Base-by-base conservation (phyloP, 2,888 invertebrate genomes). In the Hyalella azteca region DNA sequence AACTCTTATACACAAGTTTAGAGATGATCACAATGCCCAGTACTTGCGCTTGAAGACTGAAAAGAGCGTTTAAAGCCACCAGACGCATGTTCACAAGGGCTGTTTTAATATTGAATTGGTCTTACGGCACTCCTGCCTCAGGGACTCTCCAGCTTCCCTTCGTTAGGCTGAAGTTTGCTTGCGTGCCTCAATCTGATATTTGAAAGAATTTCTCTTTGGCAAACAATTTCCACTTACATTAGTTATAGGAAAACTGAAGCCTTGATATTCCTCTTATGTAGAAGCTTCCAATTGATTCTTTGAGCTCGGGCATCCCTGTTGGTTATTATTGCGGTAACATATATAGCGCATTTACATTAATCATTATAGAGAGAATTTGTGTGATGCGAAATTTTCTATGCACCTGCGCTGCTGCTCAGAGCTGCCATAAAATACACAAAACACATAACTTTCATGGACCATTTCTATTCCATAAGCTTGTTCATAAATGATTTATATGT, bases 181-280 rank as follows among this genome's bases (percentile, higher is more conserved):
- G 36, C 36, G 36, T 29, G 60, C 36, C 36, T 19, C 36, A 2
- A 9, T 60, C 36, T 36, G 22, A 36, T 19, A 19, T 19, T 36
- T n/a, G 36, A 36, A 36, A 36, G 60, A 36, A 60, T 60, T 60
- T 29, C 60, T 60, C 36, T 60, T 60, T 19, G 19, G 60, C 60
- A 60, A 60, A 60, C 32, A 60, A 60, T 60, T 60, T 60, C 60
- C 60, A 60, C 60, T 60, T 60, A 36, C 60, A 60, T 60, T 60
- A 60, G 60, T 60, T 60, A 60, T 60, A 36, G 60, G 60, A 60
- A 36, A 60, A 60, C 60, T 60, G 60, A 36, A 15, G 60, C 60
- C 60, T 60, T 60, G 60, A 60, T 60, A 60, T 60, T 60, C 60
- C 60, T 60, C 60, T 60, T 60, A 60, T 60, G 60, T 29, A 60